phyloP scores from a whole-genome alignment of 1,140 invertebrate species.

The Meloidogyne chitwoodi region DNA sequence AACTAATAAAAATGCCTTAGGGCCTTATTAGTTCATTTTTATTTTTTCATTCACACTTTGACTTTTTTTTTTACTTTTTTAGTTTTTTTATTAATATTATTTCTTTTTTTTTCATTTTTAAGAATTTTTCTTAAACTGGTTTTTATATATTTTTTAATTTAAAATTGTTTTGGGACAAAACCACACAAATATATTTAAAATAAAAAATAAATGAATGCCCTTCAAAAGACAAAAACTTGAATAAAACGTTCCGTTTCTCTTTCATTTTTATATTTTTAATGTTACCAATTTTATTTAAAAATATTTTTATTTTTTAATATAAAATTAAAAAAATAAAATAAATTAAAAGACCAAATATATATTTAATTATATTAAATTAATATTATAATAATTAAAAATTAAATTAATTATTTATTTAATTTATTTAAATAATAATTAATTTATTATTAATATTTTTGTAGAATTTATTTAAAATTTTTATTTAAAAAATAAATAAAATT shows the following conservation, averaged over 20 bases:
- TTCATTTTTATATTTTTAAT: not conserved
- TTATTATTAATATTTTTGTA: no score
- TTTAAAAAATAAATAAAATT: no score
- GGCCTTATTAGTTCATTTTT: not conserved
- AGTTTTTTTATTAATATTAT: not conserved
- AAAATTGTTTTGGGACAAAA: not conserved
- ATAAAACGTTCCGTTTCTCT: not conserved
- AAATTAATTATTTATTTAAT: no score
- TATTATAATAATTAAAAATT: no score
- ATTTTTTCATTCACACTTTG: not conserved
- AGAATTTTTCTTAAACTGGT: not conserved
- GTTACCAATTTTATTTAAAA: not conserved
- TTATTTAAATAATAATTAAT: no score
- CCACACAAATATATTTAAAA: not conserved
- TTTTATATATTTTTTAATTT: not conserved
- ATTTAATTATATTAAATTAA: no score
- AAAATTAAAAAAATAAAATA: no score
- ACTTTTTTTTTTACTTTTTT: not conserved
- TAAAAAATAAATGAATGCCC: not conserved
- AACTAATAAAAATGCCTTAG: not conserved
- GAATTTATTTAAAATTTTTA: no score
- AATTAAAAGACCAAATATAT: no score
- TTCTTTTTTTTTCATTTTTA: slow-evolving; percentile 3
- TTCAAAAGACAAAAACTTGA: not conserved
- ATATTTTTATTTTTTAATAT: not conserved